Evolutionary conservation across 2,888 invertebrate species (phyloP), one percentile per base, ranked within the genome.

Genomic region (Asteroscopus sphinx): DNA sequence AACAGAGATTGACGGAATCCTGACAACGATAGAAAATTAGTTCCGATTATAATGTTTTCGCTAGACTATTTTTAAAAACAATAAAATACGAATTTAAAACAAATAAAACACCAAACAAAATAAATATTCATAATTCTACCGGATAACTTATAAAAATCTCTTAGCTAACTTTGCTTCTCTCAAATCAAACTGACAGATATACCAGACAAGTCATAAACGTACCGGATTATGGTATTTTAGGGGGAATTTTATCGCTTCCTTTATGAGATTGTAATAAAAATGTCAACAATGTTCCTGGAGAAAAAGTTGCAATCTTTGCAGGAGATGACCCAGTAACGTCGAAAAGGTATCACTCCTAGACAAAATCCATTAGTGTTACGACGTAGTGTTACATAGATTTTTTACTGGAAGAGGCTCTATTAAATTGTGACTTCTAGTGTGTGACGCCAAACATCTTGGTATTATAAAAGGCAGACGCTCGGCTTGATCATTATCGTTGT

Each of bases 351-450:
- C 81, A 77, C 80, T 77, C 73, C 73, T 73, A 68, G 59, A 72
- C 70, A 76, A 83, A 87, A 83, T 83, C 87, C 87, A 89, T 89
- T 88, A 89, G 86, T 81, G 84, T 82, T 88, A 87, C 86, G 82
- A 86, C 77, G 65, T 68, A 67, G 48, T 53, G 59, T 42, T 66
- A 61, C 37, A 68, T 56, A 54, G 8, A 55, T 12, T n/a, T 36
- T 6, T n/a, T 15, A 3, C 78, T 83, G 49, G 83, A 82, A 71
- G 56, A n/a, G 71, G 8, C 56, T 17, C 21, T 4, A 21, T 21
- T 21, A 3, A 21, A 21, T 21, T 21, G 21, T 21, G 21, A 21
- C 21, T 21, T 21, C 21, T 21, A 21, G 21, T 21, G 21, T 21
- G 21, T 21, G 21, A 21, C 4, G 21, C 4, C 21, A 21, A 21